Base-by-base conservation (phyloP, 1,140 invertebrate genomes). In the Megalopta genalis region DNA sequence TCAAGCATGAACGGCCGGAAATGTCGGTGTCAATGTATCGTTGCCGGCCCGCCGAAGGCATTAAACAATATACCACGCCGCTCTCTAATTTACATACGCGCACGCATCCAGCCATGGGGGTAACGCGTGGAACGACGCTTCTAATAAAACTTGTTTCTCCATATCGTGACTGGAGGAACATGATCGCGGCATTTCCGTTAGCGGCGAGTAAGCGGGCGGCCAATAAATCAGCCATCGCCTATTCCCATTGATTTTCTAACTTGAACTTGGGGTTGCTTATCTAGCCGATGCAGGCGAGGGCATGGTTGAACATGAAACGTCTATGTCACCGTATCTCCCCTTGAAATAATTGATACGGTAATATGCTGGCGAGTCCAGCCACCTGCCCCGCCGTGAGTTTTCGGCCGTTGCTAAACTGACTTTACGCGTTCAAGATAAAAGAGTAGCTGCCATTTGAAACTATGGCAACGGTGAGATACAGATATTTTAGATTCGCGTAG, bases 101-200 rank as follows among this genome's bases (percentile, higher is more conserved):
- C 27, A 37, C 12, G 46, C 59, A 3, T 27, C 46, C 16, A 18
- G 32, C 18, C 60, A 72, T 78, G 60, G 46, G 76, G 76, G 60
- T 54, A 25, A 64, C 68, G 18, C 46, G 18, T 9, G n/a, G 37
- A 23, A 21, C 62, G 46, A 57, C 65, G 65, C n/a, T 21, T n/a
- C 3, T 32, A 46, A 68, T 37, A 39, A 18, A 54, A 54, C 71
- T 72, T 27, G 63, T 42, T 65, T 42, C 8, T 42, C 21, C 37
- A 42, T 65, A 65, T 65, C 63, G 63, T 10, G 18, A 65, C 37
- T 1, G 14, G 32, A 7, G 37, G 37, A 42, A n/a, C 63, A 12
- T 16, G 62, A 64, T 4, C n/a, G 27, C 27, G 46, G 60, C 32
- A 4, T 74, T 80, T 82, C 70, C 65, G 77, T 73, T 37, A 70